phyloP scores from a whole-genome alignment of 2,797 vertebrate genomes.

The Pachyuromys duprasi region DNA sequence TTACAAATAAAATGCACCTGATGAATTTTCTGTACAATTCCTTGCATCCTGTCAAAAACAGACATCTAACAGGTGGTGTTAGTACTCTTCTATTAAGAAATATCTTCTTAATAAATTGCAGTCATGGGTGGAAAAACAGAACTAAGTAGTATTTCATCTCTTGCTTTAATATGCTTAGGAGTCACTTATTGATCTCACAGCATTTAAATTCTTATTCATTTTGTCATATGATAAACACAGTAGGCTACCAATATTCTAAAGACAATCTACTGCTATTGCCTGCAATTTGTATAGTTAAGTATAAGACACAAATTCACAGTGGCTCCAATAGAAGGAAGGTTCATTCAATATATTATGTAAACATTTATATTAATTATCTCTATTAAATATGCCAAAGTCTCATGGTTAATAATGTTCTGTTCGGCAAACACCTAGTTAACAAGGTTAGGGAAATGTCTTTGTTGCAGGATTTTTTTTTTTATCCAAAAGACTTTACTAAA shows the following conservation, averaged over 20 bases:
- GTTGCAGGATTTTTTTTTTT: not conserved
- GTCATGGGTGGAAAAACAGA: not conserved
- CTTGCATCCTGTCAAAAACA: not conserved
- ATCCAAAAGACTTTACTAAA: not conserved
- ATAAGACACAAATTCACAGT: not conserved
- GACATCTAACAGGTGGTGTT: not conserved
- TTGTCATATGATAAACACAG: slow-evolving; percentile 2
- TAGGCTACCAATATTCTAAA: not conserved
- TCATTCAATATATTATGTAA: not conserved
- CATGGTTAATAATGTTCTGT: not conserved
- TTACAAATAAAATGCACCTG: not conserved
- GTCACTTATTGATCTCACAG: not conserved
- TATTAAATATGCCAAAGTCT: not conserved
- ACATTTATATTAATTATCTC: not conserved
- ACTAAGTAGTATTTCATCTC: not conserved
- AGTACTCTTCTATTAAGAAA: not conserved
- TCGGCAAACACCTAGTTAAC: slow-evolving; percentile 50
- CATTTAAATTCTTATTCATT: not conserved
- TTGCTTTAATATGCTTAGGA: not conserved
- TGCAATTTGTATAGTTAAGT: not conserved
- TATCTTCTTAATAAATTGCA: not conserved
- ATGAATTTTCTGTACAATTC: not conserved
- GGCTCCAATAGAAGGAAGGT: not conserved
- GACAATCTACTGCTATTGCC: not conserved
- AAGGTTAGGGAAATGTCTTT: not conserved